phyloP scores from a whole-genome alignment of 2,113 vertebrate species.

The Toxostoma redivivum region DNA sequence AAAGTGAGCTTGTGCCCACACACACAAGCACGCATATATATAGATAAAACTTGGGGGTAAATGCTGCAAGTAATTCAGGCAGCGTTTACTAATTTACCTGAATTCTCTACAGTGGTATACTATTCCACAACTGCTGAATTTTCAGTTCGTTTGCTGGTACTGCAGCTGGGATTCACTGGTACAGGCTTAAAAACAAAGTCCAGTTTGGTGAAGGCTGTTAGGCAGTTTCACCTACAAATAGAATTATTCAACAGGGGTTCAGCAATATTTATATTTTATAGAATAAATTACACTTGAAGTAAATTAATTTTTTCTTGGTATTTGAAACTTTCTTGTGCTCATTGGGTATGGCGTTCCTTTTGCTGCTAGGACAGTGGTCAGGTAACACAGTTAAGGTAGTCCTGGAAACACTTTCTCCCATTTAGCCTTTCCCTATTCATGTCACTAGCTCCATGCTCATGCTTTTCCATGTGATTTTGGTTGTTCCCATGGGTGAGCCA shows the following conservation, averaged over 20 bases:
- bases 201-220: background rate
- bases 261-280: background rate
- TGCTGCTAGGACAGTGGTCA: background rate
- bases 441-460: background rate
- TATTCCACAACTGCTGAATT: background rate
- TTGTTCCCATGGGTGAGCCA: background rate
- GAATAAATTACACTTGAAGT: background rate
- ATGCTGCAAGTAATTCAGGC: background rate
- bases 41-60: background rate
- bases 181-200: background rate
- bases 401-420: background rate
- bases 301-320: background rate
- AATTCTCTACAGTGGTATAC: background rate
- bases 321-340: background rate
- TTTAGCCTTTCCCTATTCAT: background rate
- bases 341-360: background rate
- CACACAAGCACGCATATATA: background rate
- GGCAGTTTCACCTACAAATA: background rate
- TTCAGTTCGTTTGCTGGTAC: background rate
- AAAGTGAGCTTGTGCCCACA: background rate
- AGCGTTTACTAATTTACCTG: background rate
- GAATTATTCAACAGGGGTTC: background rate
- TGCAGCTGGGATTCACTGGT: background rate
- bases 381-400: background rate
- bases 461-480: fast-evolving